Base-by-base conservation (phyloP, 1,140 invertebrate genomes). In the Drosophila ananassae region DNA sequence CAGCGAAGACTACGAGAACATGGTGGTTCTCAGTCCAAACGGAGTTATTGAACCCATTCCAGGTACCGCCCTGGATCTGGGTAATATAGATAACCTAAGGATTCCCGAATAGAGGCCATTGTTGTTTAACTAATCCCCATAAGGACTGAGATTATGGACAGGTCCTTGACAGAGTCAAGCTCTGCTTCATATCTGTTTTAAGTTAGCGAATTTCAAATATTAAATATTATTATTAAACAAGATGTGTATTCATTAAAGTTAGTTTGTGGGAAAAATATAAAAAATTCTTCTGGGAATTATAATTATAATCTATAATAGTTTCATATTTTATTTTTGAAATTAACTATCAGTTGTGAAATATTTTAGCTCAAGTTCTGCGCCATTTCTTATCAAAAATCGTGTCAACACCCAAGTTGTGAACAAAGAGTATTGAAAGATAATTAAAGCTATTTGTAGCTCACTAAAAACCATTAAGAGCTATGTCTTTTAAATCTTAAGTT, bases 61-160 rank as follows among this genome's bases (percentile, higher is more conserved):
- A n/a, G 69, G 28, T 6, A 12, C 87, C 28, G 66, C 82, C 9
- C 50, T 82, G 0, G 12, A 72, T 0, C 55, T 87, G n/a, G 82
- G 83, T 34, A 82, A 87, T 25, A 76, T 87, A 22, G n/a, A 64
- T 3, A 80, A 80, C 37, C 13, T 77, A 10, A 69, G 71, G 30
- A 79, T 79, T 2, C 47, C 44, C 7, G 24, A 46, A 24, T 79
- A 68, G 7, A 21, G n/a, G 0, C 5, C 3, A 3, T 17, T 7
- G 13, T 44, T 44, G 6, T 8, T 2, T 5, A 21, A 6, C 6
- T 44, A n/a, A 51, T 25, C 6, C 13, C 28, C 34, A 57, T 39
- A 46, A 53, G 66, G 74, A 62, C 56, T 47, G 51, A 60, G 34
- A 22, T 32, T 10, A 39, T 52, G 24, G 13, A 71, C 56, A n/a